Conservation (phyloP, 2,113 vertebrate genomes). For the Caretta caretta region DNA sequence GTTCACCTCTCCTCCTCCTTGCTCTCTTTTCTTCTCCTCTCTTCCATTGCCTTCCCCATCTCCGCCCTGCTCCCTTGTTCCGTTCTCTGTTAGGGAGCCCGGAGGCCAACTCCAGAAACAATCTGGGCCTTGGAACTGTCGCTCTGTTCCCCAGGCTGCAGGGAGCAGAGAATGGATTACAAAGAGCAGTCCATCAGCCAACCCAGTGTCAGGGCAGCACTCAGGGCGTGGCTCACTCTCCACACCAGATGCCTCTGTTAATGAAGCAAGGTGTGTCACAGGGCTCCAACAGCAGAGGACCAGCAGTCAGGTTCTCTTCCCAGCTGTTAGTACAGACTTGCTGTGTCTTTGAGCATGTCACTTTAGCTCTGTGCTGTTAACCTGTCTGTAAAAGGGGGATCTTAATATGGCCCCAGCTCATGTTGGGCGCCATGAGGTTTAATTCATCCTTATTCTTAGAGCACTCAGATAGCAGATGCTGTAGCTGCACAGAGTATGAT, state of each 20-base stretch:
- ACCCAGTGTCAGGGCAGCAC: not conserved
- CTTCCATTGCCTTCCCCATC: not conserved
- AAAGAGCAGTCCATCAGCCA: not conserved
- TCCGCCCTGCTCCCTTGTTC: not conserved
- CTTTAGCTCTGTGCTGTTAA: not conserved
- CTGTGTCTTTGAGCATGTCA: not conserved
- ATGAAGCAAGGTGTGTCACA: not conserved
- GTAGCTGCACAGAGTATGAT: not conserved
- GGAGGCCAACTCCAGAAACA: not conserved
- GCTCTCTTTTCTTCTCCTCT: rapidly evolving
- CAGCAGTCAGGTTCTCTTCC: not conserved
- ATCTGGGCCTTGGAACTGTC: too few relatives aligned
- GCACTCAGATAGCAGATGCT: not conserved
- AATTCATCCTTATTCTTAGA: not conserved
- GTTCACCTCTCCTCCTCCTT: not conserved
- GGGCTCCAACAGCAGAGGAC: not conserved
- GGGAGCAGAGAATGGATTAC: not conserved
- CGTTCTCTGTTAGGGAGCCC: not conserved
- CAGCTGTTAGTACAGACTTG: not conserved
- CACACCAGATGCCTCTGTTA: not conserved
- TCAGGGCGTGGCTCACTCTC: not conserved
- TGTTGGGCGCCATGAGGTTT: not conserved
- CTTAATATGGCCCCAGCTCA: not conserved
- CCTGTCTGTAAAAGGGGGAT: not conserved
- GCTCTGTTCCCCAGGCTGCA: not conserved